Conservation (phyloP, 2,888 invertebrate genomes). For the Halictus ligatus region DNA sequence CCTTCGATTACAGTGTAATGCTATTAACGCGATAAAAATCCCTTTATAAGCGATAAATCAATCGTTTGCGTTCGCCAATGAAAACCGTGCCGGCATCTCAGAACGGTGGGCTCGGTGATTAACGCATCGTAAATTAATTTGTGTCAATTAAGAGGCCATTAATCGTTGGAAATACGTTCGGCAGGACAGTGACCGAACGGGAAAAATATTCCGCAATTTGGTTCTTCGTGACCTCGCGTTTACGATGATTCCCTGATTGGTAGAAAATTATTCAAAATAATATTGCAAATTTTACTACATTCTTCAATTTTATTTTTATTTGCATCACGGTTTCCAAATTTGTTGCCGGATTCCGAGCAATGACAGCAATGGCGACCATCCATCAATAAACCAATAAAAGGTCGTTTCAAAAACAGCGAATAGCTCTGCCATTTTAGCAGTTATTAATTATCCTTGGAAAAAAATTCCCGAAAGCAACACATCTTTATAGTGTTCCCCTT, state of each 20-base stretch:
- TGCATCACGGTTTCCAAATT: no score
- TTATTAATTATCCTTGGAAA: no score
- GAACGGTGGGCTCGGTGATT: constrained; percentile 56
- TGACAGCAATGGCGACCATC: no score
- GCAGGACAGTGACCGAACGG: constrained; percentile 49
- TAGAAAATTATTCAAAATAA: neutral
- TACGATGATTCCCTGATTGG: neutral
- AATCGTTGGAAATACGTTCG: constrained; percentile 67
- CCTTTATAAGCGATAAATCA: constrained; percentile 67
- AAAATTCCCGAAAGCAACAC: no score
- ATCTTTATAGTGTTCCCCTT: no score
- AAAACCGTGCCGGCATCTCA: constrained; percentile 40
- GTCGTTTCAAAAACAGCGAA: no score
- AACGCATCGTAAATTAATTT: constrained; percentile 69
- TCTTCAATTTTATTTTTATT: neutral
- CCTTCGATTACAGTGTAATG: constrained; percentile 25
- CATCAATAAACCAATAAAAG: no score
- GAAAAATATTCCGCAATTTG: constrained; percentile 8
- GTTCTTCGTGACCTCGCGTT: neutral
- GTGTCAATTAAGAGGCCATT: constrained; percentile 64
- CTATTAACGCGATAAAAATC: constrained; percentile 51
- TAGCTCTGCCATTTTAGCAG: no score
- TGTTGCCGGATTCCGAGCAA: no score
- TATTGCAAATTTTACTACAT: neutral
- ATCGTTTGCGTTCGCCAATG: constrained; percentile 53